Conservation (phyloP, 2,888 invertebrate species). For the Papilio gigon region DNA sequence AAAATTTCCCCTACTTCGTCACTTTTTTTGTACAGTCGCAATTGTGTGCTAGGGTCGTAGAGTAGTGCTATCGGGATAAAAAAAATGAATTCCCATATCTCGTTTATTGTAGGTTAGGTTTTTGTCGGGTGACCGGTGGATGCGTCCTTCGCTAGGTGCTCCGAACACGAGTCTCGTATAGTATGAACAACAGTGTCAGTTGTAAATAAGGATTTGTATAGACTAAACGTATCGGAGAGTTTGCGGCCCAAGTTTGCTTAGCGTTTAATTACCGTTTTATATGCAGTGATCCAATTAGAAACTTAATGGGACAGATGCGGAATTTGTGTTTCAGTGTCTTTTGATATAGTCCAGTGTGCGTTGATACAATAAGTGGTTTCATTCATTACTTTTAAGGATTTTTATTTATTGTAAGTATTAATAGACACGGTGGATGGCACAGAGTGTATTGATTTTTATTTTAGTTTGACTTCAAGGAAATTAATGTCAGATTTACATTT, state of each 20-base stretch:
- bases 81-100: constrained; percentile 70
- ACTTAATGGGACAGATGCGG: constrained; percentile 62
- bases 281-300: constrained; percentile 69
- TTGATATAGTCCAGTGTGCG: constrained; percentile 69
- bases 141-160: constrained; percentile 74
- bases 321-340: constrained; percentile 57
- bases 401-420: constrained; percentile 66
- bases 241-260: constrained; percentile 63
- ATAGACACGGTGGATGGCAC: constrained; percentile 39
- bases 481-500: neutral
- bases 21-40: constrained; percentile 79
- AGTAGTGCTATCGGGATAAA: constrained; percentile 72
- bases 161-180: constrained; percentile 72
- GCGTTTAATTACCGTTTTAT: constrained; percentile 53
- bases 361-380: constrained; percentile 61
- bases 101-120: constrained; percentile 66
- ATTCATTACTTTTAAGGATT: constrained; percentile 64
- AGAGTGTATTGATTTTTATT: neutral
- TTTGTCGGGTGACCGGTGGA: constrained; percentile 67
- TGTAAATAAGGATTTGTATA: constrained; percentile 83
- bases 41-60: constrained; percentile 75
- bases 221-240: constrained; percentile 78
- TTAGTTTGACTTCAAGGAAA: constrained; percentile 9
- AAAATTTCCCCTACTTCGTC: constrained; percentile 81
- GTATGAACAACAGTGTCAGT: constrained; percentile 80